phyloP scores from a whole-genome alignment of 2,888 invertebrate species.

The Arrhopalites spinosus region DNA sequence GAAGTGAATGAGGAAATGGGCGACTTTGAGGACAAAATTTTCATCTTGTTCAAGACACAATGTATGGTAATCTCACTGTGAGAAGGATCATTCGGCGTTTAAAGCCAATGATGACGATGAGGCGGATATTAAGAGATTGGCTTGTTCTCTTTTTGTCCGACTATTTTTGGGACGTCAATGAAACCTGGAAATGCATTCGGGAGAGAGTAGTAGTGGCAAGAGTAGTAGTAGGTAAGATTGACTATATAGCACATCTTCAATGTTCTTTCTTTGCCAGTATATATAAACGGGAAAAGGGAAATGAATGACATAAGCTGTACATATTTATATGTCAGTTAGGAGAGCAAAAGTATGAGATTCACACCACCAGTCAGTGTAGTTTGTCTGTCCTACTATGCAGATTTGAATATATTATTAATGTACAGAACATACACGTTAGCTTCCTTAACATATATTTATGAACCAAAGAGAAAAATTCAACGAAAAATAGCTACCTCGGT shows the following conservation, averaged over 20 bases:
- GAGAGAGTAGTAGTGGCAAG: not conserved
- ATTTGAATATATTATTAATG: too few relatives aligned
- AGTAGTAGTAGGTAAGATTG: slow-evolving; percentile 14
- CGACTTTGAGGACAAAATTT: slow-evolving; percentile 41
- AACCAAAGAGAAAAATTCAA: too few relatives aligned
- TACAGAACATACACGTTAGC: too few relatives aligned
- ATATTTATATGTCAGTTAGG: not conserved
- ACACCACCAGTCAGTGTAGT: not conserved
- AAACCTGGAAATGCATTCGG: slow-evolving; percentile 31
- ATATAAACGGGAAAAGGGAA: not conserved
- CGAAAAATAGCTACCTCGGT: too few relatives aligned
- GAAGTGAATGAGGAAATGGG: slow-evolving; percentile 51
- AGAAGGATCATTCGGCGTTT: slow-evolving; percentile 13
- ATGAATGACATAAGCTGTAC: not conserved
- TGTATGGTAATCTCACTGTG: not conserved
- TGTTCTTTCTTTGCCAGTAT: not conserved
- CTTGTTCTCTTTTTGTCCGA: slow-evolving; percentile 48
- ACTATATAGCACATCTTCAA: not conserved
- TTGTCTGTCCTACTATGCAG: not conserved
- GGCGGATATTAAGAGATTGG: slow-evolving; percentile 39
- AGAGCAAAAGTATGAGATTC: not conserved
- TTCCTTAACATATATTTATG: too few relatives aligned
- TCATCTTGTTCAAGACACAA: not conserved
- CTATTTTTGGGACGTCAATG: slow-evolving; percentile 51
- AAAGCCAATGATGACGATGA: slow-evolving; percentile 25